A percentile compares a stretch with the other conserved stretches of the same genome.
phyloP scores from a whole-genome alignment of 2,888 invertebrate genomes.

The Phorcus lineatus region DNA sequence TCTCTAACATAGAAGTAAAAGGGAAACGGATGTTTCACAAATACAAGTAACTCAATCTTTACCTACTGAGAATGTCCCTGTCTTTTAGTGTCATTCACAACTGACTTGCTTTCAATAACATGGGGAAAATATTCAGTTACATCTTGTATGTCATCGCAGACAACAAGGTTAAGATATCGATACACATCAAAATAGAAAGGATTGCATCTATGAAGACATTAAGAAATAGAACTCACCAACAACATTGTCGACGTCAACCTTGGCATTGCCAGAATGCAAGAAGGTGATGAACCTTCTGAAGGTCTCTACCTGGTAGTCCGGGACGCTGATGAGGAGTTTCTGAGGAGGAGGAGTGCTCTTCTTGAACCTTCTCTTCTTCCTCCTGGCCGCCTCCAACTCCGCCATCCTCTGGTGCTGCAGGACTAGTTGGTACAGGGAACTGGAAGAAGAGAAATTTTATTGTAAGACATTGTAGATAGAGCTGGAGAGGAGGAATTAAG shows the following conservation, averaged over 20 bases:
- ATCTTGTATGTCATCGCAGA: no score
- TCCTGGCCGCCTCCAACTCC: background rate
- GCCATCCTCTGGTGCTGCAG: constrained; percentile 17
- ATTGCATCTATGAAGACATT: no score
- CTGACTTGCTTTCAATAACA: no score
- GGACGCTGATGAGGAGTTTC: background rate
- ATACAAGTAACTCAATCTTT: no score
- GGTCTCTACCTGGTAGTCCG: constrained; percentile 2
- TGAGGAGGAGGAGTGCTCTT: background rate
- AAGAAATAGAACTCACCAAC: background rate
- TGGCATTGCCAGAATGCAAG: constrained; percentile 13
- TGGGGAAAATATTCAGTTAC: no score
- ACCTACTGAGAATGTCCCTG: no score
- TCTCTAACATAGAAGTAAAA: no score
- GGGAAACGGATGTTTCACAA: no score
- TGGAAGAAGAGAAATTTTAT: background rate
- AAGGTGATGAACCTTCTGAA: constrained; percentile 12
- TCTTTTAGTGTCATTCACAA: no score
- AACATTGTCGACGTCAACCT: background rate
- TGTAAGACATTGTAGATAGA: no score
- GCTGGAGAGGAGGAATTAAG: background rate
- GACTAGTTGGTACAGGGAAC: constrained; percentile 10
- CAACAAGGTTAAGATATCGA: no score
- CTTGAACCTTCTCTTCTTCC: background rate
- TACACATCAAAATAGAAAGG: no score